Evolutionary conservation across 2,888 invertebrate genomes (phyloP).

Genomic region (Melinopterus prodromus): DNA sequence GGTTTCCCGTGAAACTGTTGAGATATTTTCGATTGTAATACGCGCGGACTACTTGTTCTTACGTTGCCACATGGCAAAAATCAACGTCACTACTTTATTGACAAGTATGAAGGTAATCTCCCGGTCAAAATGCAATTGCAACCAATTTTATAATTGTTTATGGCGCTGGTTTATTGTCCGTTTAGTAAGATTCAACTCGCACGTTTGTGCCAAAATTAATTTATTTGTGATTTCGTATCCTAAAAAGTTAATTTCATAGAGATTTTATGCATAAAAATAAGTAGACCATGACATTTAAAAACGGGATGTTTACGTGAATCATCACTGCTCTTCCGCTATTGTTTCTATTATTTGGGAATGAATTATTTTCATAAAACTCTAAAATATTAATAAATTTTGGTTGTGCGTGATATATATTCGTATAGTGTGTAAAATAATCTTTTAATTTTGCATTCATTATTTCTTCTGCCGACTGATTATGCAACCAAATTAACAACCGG

Average conservation of each 20-base stretch:
- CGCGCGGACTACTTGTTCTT: conserved; percentile 35
- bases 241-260: not conserved
- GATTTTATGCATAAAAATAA: not conserved
- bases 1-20: not conserved
- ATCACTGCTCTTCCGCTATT: not conserved
- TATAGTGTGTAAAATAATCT: too few relatives aligned
- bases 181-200: not conserved
- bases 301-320: not conserved
- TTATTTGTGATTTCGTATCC: not conserved
- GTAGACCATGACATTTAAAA: conserved; percentile 6
- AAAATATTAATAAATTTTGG: too few relatives aligned
- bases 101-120: not conserved
- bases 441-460: too few relatives aligned
- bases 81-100: conserved; percentile 35
- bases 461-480: too few relatives aligned
- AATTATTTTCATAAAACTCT: too few relatives aligned
- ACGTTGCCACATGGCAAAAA: conserved; percentile 40
- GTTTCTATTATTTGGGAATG: not conserved
- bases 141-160: not conserved
- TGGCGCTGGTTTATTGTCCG: not conserved
- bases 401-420: too few relatives aligned
- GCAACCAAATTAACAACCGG: too few relatives aligned
- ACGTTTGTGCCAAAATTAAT: not conserved
- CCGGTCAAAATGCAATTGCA: not conserved
- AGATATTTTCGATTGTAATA: not conserved